Base-by-base conservation (phyloP, 2,888 invertebrate species). In the Campoplex nolae region DNA sequence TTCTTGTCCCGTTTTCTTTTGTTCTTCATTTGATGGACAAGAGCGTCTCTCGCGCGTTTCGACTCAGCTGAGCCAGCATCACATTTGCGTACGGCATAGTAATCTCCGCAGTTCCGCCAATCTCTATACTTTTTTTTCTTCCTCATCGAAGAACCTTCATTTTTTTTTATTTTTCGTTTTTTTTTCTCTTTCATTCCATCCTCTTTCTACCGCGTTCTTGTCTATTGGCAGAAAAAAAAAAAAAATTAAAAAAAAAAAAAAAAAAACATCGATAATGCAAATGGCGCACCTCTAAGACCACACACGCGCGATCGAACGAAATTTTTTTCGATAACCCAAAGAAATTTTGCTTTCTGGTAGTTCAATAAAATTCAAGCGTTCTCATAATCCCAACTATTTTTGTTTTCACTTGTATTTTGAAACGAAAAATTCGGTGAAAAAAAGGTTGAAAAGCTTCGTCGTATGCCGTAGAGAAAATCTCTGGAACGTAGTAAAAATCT, bases 21-120 rank as follows among this genome's bases (percentile, higher is more conserved):
- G 84, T 80, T 84, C 80, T 58, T 70, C 65, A 80, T 71, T 78
- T 81, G 83, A 84, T 67, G 84, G 80, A 74, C 83, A 76, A 73
- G 38, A 54, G 74, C 62, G 62, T 62, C 62, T 62, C 62, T 81
- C 65, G 45, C 54, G 54, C 54, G 54, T 70, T 77, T 78, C 45
- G 74, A 38, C 79, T 74, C 75, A 83, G 82, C 82, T 82, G 82
- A 82, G 81, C 78, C 67, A 77, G 84, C 74, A 68, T 54, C 78
- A 38, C 78, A 38, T 68, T 78, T 38, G 45, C 42, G 32, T 32
- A 75, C 38, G 58, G 58, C 38, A 68, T 51, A 79, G 73, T 71
- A 74, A 81, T 65, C 74, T 16, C 62, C 62, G 54, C 51, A 35
- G 51, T 42, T 18, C 45, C 38, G 48, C 45, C 23, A 81, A 73